Evolutionary conservation across 2,888 invertebrate species (phyloP), one percentile per base, ranked within the genome.

Genomic region (Calameuta idolon): DNA sequence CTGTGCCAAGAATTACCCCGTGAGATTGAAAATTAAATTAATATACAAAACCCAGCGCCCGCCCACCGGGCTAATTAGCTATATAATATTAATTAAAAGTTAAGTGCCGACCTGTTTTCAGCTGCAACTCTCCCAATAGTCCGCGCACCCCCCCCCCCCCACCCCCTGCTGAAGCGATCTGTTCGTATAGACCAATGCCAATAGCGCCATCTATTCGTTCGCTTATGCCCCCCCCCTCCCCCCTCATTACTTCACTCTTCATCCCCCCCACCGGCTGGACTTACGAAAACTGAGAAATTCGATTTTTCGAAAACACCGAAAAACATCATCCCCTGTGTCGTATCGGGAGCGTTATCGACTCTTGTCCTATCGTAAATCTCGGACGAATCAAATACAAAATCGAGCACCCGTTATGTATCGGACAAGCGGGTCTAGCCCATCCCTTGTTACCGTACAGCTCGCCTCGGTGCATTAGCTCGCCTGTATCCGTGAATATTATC

Each of bases 21-120:
- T 89, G 91, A 91, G 90, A 91, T 91, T 91, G 91, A 91, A 91
- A 91, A 91, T 91, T 91, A 91, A 91, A 91, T 91, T 91, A 91
- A 91, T 91, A 91, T 90, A 91, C 91, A 90, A 91, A 90, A 90
- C 88, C 88, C 87, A 84, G 83, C 82, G 76, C 76, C 78, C 78
- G 69, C 74, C 77, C 81, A 69, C 77, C 79, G 85, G 89, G 88
- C 91, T 91, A 91, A 91, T 91, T 91, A 91, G 90, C 90, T 90
- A 90, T 91, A 91, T 91, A 91, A 90, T 91, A 91, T 91, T 91
- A 91, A 91, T 91, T 91, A 91, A 90, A 91, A 90, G 89, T 90
- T 90, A 90, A 90, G 89, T 88, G 87, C 87, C 81, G 81, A 84
- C 84, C 84, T 84, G 86, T 87, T 87, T 87, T 87, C 86, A 87